These are phyloP conservation scores for Aldabrachelys gigantea DNA, from an alignment of 2,113 vertebrate genomes.

Conservation along the genomic window DNA sequence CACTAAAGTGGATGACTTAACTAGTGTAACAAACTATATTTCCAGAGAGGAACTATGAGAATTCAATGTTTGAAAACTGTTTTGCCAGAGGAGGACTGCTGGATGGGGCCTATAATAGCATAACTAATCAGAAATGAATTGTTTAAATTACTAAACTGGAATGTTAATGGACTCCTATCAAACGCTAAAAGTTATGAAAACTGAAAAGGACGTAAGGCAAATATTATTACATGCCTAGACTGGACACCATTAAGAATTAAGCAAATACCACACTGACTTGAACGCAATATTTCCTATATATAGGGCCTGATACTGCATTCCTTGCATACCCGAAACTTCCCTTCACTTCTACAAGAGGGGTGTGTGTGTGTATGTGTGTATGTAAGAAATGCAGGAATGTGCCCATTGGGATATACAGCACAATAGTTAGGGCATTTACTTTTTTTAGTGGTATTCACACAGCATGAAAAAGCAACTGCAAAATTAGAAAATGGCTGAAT, in stretches of 20 bases:
- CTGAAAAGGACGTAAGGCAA: not conserved
- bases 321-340: not conserved
- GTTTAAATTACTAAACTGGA: not conserved
- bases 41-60: not conserved
- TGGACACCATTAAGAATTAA: not conserved
- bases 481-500: not conserved
- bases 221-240: not conserved
- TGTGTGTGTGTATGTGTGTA: not conserved
- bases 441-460: not conserved
- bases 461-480: not conserved
- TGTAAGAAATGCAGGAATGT: not conserved
- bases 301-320: not conserved
- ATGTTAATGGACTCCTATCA: not conserved
- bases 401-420: not conserved
- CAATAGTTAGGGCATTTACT: not conserved
- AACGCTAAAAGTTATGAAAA: not conserved
- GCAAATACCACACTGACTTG: not conserved
- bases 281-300: not conserved
- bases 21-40: not conserved
- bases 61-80: not conserved
- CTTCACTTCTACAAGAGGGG: not conserved
- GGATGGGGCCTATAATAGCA: not conserved
- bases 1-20: not conserved
- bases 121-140: not conserved
- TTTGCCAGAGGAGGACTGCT: not conserved